Conservation (phyloP, 2,797 vertebrate species). For the Halcyon badia region DNA sequence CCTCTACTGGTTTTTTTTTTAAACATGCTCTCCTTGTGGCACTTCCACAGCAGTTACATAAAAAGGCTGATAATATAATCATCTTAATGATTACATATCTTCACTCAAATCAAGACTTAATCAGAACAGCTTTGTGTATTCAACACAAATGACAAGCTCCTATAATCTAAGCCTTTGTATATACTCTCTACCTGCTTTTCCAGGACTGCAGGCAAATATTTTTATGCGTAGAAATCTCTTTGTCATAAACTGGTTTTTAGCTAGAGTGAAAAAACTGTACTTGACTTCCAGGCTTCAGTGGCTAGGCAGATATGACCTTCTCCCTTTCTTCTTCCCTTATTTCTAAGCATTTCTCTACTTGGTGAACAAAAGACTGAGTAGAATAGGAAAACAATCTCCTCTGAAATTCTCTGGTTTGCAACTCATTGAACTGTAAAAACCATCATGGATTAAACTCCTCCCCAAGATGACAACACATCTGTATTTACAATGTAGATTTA, state of each 20-base stretch:
- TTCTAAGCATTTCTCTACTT: not conserved
- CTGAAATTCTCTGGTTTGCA: not conserved
- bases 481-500: not conserved
- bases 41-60: not conserved
- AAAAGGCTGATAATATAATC: not conserved
- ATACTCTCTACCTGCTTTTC: not conserved
- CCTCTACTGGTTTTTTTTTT: not conserved
- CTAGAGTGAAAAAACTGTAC: not conserved
- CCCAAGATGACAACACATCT: not conserved
- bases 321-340: not conserved
- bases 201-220: not conserved
- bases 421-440: not conserved
- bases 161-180: not conserved
- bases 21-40: not conserved
- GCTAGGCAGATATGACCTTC: not conserved
- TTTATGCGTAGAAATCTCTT: not conserved
- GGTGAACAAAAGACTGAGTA: not conserved
- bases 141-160: not conserved
- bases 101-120: not conserved
- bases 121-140: not conserved
- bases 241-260: not conserved
- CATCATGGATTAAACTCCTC: not conserved
- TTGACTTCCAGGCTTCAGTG: not conserved
- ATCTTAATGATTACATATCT: not conserved
- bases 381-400: not conserved